Evolutionary conservation across 2,797 vertebrate species (phyloP), one percentile per base, ranked within the genome.

Genomic region (Salarias fasciatus): DNA sequence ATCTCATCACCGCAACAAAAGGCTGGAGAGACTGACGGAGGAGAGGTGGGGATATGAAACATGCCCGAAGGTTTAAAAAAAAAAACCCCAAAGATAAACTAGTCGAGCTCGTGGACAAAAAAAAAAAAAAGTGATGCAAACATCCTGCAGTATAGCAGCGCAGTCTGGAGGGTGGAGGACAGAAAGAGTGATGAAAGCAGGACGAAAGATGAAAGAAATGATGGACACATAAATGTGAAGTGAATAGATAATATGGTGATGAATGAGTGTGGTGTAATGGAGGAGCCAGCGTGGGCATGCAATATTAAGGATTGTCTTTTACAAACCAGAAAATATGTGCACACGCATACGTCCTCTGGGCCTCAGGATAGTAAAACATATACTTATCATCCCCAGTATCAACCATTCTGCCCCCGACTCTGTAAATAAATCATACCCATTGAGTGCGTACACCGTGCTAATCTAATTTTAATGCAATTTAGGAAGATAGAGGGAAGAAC

Each of bases 391-490:
- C 59, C 41, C 35, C 13, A 0, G 52, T 55, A 63, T 82, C 63
- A 80, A 48, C 36, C 61, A 46, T 60, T 66, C 62, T 51, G 54
- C 49, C 63, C 37, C 43, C 5, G 46, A 46, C 59, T 53, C 29
- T 43, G 43, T 83, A 63, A 85, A 89, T 87, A 79, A 87, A 78
- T 81, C 76, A 86, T 82, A 43, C 44, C 46, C 58, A 57, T 38
- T 50, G 60, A 78, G 75, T 67, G 55, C 72, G 63, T 79, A 65
- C 49, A 60, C 53, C 70, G 31, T 35, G 68, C 59, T 85, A 56
- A 86, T 88, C 35, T 58, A 83, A 84, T 69, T 84, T 86, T 83
- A 87, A 89, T 89, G 83, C 53, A 72, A 48, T 77, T 84, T 82
- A 79, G 60, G 53, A 61, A 36, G 72, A 67, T 35, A 61, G 66